These are phyloP conservation scores for Ophion ventricosus DNA, from an alignment of 2,888 invertebrate species.

Conservation along the genomic window DNA sequence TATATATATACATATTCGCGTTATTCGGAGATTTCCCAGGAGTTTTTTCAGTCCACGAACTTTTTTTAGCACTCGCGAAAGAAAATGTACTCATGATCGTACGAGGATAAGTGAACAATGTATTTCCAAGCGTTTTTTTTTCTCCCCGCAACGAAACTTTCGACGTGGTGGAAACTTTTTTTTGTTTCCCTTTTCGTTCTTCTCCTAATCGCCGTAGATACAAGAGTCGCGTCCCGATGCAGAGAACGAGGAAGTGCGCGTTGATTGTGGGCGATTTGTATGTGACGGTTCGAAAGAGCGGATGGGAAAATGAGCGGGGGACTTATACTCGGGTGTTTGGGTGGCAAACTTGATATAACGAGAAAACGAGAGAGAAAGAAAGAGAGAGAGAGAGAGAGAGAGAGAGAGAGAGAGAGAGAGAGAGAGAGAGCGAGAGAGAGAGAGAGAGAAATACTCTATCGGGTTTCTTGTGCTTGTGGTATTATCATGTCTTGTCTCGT, in stretches of 20 bases:
- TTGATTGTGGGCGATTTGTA: background rate
- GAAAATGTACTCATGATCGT: background rate
- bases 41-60: background rate
- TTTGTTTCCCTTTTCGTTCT: background rate
- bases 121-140: background rate
- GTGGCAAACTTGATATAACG: background rate
- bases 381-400: background rate
- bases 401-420: background rate
- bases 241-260: background rate
- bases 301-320: background rate
- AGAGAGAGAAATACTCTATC: constrained; percentile 32
- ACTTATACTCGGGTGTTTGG: background rate
- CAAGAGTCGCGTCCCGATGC: background rate
- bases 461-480: constrained; percentile 46
- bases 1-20: constrained; percentile 17
- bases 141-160: background rate
- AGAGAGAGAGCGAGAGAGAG: background rate
- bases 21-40: constrained; percentile 25
- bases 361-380: background rate
- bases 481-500: constrained; percentile 58
- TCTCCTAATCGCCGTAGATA: background rate
- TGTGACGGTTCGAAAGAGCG: background rate
- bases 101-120: background rate
- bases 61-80: background rate
- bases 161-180: background rate